phyloP scores from a whole-genome alignment of 2,113 vertebrate genomes.

The Grammomys surdaster region DNA sequence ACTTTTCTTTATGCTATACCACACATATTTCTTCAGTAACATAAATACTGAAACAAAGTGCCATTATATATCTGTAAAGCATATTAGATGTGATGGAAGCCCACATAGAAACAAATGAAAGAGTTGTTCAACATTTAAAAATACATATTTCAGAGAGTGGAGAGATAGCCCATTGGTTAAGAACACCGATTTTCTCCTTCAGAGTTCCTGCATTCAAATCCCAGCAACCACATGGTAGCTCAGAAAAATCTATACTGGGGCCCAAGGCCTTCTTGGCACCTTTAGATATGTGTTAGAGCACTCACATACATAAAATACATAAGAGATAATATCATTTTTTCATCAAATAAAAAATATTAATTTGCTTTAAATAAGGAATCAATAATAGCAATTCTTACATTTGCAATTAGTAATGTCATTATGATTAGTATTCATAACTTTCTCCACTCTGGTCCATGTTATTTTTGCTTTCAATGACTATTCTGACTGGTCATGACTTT shows the following conservation, averaged over 20 bases:
- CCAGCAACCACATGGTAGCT: neutral
- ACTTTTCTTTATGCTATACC: neutral
- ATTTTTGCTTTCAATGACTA: neutral
- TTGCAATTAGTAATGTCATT: neutral
- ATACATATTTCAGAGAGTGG: neutral
- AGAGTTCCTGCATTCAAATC: neutral
- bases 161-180: no score
- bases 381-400: neutral
- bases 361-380: neutral
- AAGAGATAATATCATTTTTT: neutral
- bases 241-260: neutral
- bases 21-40: neutral
- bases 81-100: neutral
- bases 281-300: neutral
- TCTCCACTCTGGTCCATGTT: neutral
- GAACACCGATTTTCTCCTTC: neutral
- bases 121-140: neutral
- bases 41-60: neutral
- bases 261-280: neutral
- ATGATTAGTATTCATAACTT: neutral
- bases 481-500: neutral
- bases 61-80: neutral
- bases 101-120: neutral
- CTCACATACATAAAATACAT: neutral
- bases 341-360: neutral